Base-by-base conservation (phyloP, 2,797 vertebrate genomes). In the Pangasius djambal region DNA sequence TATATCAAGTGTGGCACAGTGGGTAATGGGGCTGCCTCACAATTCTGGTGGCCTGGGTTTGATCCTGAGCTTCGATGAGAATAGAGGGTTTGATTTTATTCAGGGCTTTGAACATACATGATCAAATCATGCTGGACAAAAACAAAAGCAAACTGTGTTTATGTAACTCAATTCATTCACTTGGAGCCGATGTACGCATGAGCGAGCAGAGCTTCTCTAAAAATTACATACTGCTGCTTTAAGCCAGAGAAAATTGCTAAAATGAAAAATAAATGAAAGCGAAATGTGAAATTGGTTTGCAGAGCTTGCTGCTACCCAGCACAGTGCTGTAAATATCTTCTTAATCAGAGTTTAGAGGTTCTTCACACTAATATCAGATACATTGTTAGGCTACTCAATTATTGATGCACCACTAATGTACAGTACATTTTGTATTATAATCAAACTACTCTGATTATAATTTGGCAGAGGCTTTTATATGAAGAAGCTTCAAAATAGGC, bases 391-490 rank as follows among this genome's bases (percentile, higher is more conserved):
- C 48, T 78, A 3, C 48, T 7, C 15, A 52, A 78, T 52, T 78
- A 78, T 16, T 52, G 12, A 50, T 52, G 28, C 75, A 28, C 75
- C 48, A n/a, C 48, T 15, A 78, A 78, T n/a, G 28, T 77, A 22
- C 25, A 77, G 25, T 6, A 50, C 5, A 72, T 72, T 40, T 9
- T 40, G 34, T 40, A 74, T 25, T 74, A 22, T 40, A 40, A 40
- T 40, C 34, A 74, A 74, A 74, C 37, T 74, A 13, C 37, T 44
- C 75, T 78, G 75, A 78, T 78, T 78, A 78, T 50, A 50, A 77
- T 77, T 50, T 28, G 12, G 74, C 74, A 77, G 74, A 77, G 22
- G 13, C 40, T 74, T 44, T 74, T 44, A 44, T 74, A 37, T 48
- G 22, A 28, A 48, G 44, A 48, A 75, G 13, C 40, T 44, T 12